Conservation (phyloP, 2,888 invertebrate genomes). For the Clivina fossor region DNA sequence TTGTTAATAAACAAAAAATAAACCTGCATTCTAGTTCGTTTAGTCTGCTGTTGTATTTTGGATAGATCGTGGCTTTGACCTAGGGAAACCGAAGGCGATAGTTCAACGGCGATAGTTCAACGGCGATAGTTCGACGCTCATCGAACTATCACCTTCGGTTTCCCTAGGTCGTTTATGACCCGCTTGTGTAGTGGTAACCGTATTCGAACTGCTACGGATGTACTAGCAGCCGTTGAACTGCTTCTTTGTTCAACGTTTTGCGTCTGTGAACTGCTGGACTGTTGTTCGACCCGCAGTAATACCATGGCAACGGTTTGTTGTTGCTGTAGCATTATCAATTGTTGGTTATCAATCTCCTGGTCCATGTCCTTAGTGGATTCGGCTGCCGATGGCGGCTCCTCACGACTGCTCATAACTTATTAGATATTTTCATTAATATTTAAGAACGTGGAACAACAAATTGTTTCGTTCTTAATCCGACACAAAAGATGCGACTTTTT, state of each 20-base stretch:
- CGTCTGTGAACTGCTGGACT: constrained; percentile 53
- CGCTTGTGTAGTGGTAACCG: constrained; percentile 68
- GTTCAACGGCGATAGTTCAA: no score
- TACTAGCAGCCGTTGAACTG: no score
- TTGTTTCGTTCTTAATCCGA: no score
- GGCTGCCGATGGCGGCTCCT: constrained; percentile 45
- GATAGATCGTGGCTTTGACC: constrained; percentile 52
- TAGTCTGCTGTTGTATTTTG: constrained; percentile 54
- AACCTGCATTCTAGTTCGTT: constrained; percentile 60
- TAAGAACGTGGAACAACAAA: no score
- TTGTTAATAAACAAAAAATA: no score
- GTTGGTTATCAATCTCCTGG: constrained; percentile 50
- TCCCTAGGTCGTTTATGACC: constrained; percentile 64
- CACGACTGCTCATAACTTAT: constrained; percentile 16
- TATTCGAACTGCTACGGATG: constrained; percentile 58
- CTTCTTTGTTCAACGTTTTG: constrained; percentile 49
- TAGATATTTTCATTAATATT: no score
- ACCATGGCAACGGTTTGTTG: constrained; percentile 71
- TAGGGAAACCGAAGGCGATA: no score
- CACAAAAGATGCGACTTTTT: no score
- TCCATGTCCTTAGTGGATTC: constrained; percentile 60
- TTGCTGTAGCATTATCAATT: constrained; percentile 47
- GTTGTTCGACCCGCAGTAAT: constrained; percentile 69
- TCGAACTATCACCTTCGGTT: constrained; percentile 58
- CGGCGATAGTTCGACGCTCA: no score